phyloP scores from a whole-genome alignment of 1,140 invertebrate species.

The Leguminivora glycinivorella region DNA sequence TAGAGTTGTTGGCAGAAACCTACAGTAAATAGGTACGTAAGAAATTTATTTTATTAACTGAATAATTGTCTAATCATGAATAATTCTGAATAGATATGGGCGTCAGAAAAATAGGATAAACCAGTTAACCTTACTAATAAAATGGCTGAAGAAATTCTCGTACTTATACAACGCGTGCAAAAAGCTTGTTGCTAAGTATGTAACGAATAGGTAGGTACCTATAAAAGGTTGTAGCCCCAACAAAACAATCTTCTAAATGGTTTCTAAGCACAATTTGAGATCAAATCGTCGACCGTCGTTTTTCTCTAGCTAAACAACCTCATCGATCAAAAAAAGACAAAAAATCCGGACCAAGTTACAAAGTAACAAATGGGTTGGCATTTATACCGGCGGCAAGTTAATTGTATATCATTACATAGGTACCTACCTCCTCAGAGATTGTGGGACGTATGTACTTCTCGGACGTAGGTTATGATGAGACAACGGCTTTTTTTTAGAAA shows the following conservation, averaged over 20 bases:
- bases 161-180: no score
- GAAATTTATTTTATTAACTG: no score
- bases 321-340: not conserved
- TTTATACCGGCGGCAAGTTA: constrained; percentile 1
- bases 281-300: not conserved
- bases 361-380: not conserved
- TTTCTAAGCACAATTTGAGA: not conserved
- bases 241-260: not conserved
- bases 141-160: no score
- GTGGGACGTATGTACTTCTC: not conserved
- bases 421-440: not conserved
- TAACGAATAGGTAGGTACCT: no score
- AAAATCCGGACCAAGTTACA: not conserved
- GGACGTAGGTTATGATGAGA: not conserved
- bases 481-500: not conserved
- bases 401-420: not conserved
- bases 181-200: no score
- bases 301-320: not conserved
- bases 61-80: no score
- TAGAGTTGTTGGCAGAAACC: no score
- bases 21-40: no score
- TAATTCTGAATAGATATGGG: no score
- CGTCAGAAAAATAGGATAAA: no score
- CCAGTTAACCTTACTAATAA: no score
- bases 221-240: no score